Percentiles rank a stretch among this genome's conserved stretches.
Conservation (phyloP, 2,113 vertebrate genomes). For the Myotis brandtii region DNA sequence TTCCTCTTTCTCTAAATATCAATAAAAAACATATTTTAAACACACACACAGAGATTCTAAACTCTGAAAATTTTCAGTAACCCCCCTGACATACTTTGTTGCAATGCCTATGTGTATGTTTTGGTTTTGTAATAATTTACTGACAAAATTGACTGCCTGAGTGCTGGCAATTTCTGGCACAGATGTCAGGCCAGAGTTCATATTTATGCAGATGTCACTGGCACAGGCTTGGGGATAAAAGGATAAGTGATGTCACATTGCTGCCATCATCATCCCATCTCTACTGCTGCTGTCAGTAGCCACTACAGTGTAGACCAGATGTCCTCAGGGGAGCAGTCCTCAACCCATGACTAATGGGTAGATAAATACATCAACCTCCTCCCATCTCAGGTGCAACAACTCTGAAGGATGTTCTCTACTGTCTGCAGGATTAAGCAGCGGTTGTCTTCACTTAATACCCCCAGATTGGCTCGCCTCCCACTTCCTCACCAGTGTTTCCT, state of each 20-base stretch:
- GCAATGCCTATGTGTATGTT: neutral
- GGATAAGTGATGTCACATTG: no score
- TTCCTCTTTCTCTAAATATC: no score
- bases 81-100: neutral
- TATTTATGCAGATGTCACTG: neutral
- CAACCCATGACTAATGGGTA: neutral
- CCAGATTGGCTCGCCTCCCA: neutral
- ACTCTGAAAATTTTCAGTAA: neutral
- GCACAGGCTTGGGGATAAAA: neutral
- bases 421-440: neutral
- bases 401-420: neutral
- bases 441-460: neutral
- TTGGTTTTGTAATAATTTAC: slow-evolving; percentile 28
- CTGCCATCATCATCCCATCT: neutral
- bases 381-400: neutral
- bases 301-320: neutral
- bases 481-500: neutral
- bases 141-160: neutral
- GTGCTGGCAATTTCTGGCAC: neutral
- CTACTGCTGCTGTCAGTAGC: neutral
- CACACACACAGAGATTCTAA: no score
- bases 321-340: neutral
- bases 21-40: no score
- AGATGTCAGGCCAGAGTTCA: neutral
- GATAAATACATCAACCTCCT: neutral